phyloP scores from a whole-genome alignment of 2,888 invertebrate species.

The Drosophila antonietae region DNA sequence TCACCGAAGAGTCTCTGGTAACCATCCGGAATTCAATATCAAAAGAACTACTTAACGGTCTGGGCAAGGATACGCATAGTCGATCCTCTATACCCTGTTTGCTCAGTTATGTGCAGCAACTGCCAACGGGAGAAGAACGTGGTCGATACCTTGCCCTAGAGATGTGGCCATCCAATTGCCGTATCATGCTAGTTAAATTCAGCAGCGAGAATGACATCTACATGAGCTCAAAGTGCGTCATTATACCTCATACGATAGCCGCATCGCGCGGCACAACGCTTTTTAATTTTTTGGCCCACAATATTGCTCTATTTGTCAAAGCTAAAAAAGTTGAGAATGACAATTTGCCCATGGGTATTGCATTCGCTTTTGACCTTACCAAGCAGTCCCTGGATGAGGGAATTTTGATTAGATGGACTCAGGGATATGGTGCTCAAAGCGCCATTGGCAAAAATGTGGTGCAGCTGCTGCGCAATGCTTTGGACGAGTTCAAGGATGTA shows the following conservation, averaged over 20 bases:
- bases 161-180: constrained; percentile 99
- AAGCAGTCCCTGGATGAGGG: constrained; percentile 94
- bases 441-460: constrained; percentile 96
- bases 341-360: constrained; percentile 95
- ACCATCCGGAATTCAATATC: constrained; percentile 90
- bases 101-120: constrained; percentile 95
- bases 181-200: constrained; percentile 95
- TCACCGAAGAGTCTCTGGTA: constrained; percentile 90
- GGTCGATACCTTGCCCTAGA: constrained; percentile 98
- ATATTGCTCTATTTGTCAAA: constrained; percentile 94
- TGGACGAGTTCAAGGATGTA: constrained; percentile 91
- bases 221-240: constrained; percentile 98
- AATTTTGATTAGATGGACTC: constrained; percentile 94
- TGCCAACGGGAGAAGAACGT: constrained; percentile 95
- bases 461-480: constrained; percentile 92
- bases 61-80: constrained; percentile 90
- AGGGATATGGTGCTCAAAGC: constrained; percentile 95
- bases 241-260: constrained; percentile 96
- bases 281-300: constrained; percentile 97
- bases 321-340: constrained; percentile 89
- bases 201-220: constrained; percentile 90
- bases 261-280: constrained; percentile 92
- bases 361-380: constrained; percentile 95
- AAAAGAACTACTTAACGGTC: constrained; percentile 91
- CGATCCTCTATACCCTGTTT: constrained; percentile 94